phyloP scores from a whole-genome alignment of 2,113 vertebrate species.

The Channa argus region DNA sequence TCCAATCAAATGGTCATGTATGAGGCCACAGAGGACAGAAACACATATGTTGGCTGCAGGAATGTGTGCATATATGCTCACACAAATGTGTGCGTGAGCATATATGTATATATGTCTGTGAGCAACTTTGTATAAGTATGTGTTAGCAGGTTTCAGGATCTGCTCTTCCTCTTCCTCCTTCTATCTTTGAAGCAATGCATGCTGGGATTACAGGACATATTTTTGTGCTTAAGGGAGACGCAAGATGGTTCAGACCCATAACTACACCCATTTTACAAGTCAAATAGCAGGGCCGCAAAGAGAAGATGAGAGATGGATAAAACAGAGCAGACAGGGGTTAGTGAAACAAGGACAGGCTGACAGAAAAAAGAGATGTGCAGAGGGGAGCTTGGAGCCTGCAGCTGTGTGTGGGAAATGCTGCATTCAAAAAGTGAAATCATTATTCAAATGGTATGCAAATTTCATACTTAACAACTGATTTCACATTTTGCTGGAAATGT shows the following conservation, averaged over 20 bases:
- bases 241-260: neutral
- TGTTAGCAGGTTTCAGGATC: constrained; percentile 30
- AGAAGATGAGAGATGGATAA: neutral
- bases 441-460: constrained; percentile 68
- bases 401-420: constrained; percentile 30
- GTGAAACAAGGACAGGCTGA: constrained; percentile 17
- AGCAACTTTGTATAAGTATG: constrained; percentile 23
- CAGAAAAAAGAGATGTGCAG: neutral
- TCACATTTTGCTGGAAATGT: constrained; percentile 37
- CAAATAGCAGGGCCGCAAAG: constrained; percentile 12
- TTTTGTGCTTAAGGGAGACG: constrained; percentile 26
- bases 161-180: constrained; percentile 18
- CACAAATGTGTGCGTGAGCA: constrained; percentile 13
- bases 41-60: constrained; percentile 4
- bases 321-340: neutral
- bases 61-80: constrained; percentile 22
- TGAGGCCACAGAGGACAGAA: neutral
- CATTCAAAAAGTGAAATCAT: constrained; percentile 18
- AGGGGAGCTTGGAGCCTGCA: constrained; percentile 24
- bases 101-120: neutral
- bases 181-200: constrained; percentile 26
- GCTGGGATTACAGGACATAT: constrained; percentile 45
- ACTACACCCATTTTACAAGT: constrained; percentile 28
- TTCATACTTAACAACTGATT: constrained; percentile 51
- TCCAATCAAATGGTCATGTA: neutral